phyloP scores from a whole-genome alignment of 2,797 vertebrate species.

The Peromyscus aztecus region DNA sequence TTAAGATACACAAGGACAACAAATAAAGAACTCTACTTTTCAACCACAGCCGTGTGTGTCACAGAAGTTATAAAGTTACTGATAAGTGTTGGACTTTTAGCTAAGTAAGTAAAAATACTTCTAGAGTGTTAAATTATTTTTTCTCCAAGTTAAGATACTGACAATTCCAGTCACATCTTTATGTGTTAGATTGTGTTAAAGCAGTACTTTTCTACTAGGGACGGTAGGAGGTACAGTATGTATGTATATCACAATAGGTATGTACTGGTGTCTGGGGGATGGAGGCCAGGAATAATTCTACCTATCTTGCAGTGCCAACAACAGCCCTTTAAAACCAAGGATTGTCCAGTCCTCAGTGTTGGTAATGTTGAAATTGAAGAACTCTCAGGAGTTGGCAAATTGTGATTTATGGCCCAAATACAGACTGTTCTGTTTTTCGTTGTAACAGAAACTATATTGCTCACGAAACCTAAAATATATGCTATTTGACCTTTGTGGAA shows the following conservation, averaged over 20 bases:
- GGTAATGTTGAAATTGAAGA: neutral
- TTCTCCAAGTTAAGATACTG: neutral
- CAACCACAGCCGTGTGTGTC: constrained; percentile 95
- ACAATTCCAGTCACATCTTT: constrained; percentile 30
- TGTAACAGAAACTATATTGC: neutral
- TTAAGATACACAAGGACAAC: constrained; percentile 95
- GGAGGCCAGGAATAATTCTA: neutral
- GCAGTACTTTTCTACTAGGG: neutral
- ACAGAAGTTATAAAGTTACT: constrained; percentile 95
- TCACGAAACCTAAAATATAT: neutral
- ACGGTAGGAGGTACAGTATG: neutral
- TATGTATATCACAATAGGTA: neutral
- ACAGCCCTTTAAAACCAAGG: neutral
- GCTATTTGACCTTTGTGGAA: neutral
- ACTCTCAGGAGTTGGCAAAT: neutral
- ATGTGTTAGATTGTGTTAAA: constrained; percentile 34
- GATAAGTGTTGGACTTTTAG: constrained; percentile 94
- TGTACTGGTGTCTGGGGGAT: neutral
- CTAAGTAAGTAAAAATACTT: constrained; percentile 91
- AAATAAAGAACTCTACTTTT: constrained; percentile 93
- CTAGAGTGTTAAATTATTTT: neutral
- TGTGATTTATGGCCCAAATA: neutral
- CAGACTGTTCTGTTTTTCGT: neutral
- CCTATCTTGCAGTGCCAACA: neutral
- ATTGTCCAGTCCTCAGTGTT: neutral